Base-by-base conservation (phyloP, 2,888 invertebrate species). In the Rhamphomyia laevipes region DNA sequence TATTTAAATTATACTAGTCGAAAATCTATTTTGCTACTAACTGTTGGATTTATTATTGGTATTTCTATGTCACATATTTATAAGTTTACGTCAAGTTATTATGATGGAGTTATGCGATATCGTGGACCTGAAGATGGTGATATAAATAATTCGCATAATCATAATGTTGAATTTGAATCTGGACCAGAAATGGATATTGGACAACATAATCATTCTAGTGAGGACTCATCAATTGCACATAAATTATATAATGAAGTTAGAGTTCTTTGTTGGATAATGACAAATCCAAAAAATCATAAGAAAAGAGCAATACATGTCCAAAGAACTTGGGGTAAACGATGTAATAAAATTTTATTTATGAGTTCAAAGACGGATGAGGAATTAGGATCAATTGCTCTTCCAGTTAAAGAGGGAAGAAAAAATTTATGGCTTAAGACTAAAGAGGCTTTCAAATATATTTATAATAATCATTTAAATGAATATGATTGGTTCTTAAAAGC, bases 401-500 rank as follows among this genome's bases (percentile, higher is more conserved):
- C 85, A 3, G 86, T 93, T 0, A 68, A 74, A 9, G 94, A 95
- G 66, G 91, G 92, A 0, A 73, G 94, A 18, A 78, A 93, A 60
- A 80, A 83, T 62, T 74, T 96, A 10, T 96, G 95, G 95, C 89
- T 83, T 2, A 96, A 95, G 74, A 95, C 95, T 2, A 93, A 91
- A 68, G 85, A 82, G 57, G 91, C 92, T 0, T 93, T 91, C 66
- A 78, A 81, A 58, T 88, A 91, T 64, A 80, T 88, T 15, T 86
- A 89, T 63, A 76, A 87, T 57, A 74, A 91, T 62, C 81, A 92
- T 64, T 71, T 81, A 43, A 75, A 89, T 56, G 78, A 91, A 46
- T 87, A 84, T 3, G 93, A 94, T 67, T 94, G 92, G 92, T 94
- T 96, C 68, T 72, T 95, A 63, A 96, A 96, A 68, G 94, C 95